A percentile compares a stretch with the other conserved stretches of the same genome.
phyloP scores from a whole-genome alignment of 2,797 vertebrate species.

The Hippocampus kuda region DNA sequence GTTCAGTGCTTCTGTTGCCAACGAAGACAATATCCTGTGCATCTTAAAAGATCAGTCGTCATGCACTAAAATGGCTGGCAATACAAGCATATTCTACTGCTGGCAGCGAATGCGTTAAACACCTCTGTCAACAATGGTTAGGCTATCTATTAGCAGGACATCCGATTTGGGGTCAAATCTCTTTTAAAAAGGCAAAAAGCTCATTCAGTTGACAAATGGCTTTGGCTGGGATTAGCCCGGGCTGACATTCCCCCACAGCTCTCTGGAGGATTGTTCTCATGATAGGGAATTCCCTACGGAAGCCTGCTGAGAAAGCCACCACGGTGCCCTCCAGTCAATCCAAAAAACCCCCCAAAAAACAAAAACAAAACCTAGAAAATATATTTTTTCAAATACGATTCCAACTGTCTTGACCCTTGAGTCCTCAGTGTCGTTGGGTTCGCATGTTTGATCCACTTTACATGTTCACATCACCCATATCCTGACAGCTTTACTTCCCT shows the following conservation, averaged over 20 bases:
- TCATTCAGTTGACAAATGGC: not conserved
- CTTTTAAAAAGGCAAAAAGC: not conserved
- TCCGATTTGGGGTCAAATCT: not conserved
- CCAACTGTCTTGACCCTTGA: not conserved
- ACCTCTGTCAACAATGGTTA: not conserved
- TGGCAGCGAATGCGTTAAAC: not conserved
- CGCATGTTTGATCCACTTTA: not conserved
- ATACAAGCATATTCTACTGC: too few species aligned
- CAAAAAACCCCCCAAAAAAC: not conserved
- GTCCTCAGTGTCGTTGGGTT: not conserved
- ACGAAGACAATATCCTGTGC: too few species aligned
- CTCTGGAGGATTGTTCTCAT: not conserved
- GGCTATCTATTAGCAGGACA: not conserved
- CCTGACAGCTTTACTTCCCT: constrained; percentile 21
- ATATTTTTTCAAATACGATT: not conserved
- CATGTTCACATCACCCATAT: constrained; percentile 25
- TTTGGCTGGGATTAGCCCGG: not conserved
- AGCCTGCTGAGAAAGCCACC: not conserved
- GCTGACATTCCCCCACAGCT: not conserved
- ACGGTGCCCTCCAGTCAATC: not conserved
- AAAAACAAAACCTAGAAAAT: too few species aligned
- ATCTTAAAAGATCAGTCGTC: too few species aligned
- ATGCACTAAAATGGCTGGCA: too few species aligned
- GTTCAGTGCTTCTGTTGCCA: too few species aligned
- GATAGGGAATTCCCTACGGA: constrained; percentile 1